Conservation (phyloP, 2,888 invertebrate genomes). For the Lithophane socia region DNA sequence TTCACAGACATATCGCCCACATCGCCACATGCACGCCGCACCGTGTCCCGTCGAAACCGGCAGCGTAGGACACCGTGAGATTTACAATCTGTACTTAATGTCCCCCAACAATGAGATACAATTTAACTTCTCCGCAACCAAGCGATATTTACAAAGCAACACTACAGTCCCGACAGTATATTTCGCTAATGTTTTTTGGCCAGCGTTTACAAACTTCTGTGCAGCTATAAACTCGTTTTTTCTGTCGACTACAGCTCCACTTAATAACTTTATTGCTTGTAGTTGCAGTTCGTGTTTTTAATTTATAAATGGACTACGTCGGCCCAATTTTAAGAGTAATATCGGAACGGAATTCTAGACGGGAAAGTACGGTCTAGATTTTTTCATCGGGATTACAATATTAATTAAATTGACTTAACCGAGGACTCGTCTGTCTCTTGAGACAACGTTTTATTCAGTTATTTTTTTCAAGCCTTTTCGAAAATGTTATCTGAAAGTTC, state of each 20-base stretch:
- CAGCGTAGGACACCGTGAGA: constrained; percentile 77
- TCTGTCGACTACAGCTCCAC: constrained; percentile 76
- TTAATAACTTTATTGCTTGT: constrained; percentile 86
- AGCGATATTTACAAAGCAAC: constrained; percentile 84
- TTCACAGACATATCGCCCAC: constrained; percentile 70
- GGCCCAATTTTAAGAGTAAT: constrained; percentile 66
- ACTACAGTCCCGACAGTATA: constrained; percentile 76
- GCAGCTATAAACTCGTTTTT: constrained; percentile 76
- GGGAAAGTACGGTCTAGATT: constrained; percentile 25
- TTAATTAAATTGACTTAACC: constrained; percentile 78
- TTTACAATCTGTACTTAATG: constrained; percentile 87
- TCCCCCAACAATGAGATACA: constrained; percentile 86
- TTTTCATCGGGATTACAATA: constrained; percentile 71
- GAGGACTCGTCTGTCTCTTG: constrained; percentile 64
- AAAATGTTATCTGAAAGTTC: constrained; percentile 17
- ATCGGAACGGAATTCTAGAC: constrained; percentile 37
- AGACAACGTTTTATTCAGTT: constrained; percentile 62
- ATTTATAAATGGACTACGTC: constrained; percentile 75
- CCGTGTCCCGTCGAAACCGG: constrained; percentile 62
- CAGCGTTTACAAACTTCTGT: constrained; percentile 79
- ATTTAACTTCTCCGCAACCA: constrained; percentile 83
- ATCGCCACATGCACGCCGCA: constrained; percentile 64
- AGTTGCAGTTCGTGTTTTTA: constrained; percentile 80
- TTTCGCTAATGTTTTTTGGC: constrained; percentile 84
- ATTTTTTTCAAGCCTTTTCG: constrained; percentile 57